phyloP scores from a whole-genome alignment of 1,140 invertebrate genomes.

The Lethrus apterus region DNA sequence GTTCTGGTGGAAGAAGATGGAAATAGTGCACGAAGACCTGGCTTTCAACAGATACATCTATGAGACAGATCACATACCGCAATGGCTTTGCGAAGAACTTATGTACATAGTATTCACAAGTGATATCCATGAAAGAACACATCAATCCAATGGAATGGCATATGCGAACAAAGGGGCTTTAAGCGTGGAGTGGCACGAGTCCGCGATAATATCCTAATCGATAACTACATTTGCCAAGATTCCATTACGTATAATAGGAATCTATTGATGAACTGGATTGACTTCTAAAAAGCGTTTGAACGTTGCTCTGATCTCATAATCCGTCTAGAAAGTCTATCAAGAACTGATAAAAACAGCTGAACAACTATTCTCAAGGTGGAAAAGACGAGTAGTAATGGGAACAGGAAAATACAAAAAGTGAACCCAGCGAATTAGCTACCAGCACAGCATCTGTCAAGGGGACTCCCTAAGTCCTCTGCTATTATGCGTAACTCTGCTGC shows the following conservation, averaged over 20 bases:
- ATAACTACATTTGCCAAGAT: too few species aligned
- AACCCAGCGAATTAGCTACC: not conserved
- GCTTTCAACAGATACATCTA: too few species aligned
- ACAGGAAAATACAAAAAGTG: not conserved
- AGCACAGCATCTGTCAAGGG: not conserved
- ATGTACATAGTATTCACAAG: conserved; percentile 7
- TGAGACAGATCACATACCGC: too few species aligned
- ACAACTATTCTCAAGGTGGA: not conserved
- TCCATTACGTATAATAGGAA: too few species aligned
- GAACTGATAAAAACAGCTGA: too few species aligned
- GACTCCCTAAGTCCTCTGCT: not conserved
- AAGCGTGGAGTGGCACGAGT: too few species aligned
- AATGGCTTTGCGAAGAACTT: not conserved
- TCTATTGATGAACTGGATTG: not conserved
- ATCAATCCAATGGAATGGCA: conserved; percentile 1
- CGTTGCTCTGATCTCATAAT: not conserved
- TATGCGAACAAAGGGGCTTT: too few species aligned
- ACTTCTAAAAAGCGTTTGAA: not conserved
- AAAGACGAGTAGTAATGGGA: not conserved
- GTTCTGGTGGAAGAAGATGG: too few species aligned
- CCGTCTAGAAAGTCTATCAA: too few species aligned
- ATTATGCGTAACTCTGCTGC: not conserved
- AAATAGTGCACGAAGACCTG: too few species aligned
- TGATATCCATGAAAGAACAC: conserved; percentile 7
- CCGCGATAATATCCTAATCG: too few species aligned